Percentiles rank a stretch among this genome's conserved stretches.
These are phyloP conservation scores for Corythornis vintsioides DNA, from an alignment of 2,113 vertebrate genomes.

Conservation along the genomic window DNA sequence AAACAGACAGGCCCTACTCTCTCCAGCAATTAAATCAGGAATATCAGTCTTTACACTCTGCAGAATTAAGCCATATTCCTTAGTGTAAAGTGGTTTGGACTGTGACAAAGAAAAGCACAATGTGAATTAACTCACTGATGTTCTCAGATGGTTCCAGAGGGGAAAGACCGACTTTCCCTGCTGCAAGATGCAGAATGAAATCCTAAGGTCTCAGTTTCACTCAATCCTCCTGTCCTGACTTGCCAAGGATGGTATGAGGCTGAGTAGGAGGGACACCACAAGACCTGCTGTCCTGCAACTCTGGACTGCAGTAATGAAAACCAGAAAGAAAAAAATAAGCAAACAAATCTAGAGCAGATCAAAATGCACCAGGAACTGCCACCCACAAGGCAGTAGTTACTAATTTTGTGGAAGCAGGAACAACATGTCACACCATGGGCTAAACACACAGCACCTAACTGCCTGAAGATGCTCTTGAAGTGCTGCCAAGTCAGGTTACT, in stretches of 20 bases:
- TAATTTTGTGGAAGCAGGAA: neutral
- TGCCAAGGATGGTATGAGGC: neutral
- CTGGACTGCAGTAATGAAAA: neutral
- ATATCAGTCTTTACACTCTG: neutral
- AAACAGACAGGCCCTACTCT: neutral
- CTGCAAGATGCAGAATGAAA: neutral
- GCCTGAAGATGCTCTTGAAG: neutral
- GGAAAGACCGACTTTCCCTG: neutral
- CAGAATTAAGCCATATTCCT: neutral
- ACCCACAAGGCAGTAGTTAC: neutral
- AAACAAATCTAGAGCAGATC: neutral
- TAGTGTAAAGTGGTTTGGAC: neutral
- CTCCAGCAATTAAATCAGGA: neutral
- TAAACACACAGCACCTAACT: neutral
- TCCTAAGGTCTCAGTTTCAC: neutral
- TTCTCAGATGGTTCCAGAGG: neutral
- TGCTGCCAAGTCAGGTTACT: neutral
- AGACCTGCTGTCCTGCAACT: neutral
- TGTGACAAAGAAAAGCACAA: neutral
- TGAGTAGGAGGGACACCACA: neutral
- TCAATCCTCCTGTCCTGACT: constrained; percentile 8
- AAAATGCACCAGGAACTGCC: neutral
- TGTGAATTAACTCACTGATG: neutral
- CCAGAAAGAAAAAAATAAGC: neutral
- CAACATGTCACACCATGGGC: neutral